Conservation (phyloP, 2,113 vertebrate species). For the Pipa parva region DNA sequence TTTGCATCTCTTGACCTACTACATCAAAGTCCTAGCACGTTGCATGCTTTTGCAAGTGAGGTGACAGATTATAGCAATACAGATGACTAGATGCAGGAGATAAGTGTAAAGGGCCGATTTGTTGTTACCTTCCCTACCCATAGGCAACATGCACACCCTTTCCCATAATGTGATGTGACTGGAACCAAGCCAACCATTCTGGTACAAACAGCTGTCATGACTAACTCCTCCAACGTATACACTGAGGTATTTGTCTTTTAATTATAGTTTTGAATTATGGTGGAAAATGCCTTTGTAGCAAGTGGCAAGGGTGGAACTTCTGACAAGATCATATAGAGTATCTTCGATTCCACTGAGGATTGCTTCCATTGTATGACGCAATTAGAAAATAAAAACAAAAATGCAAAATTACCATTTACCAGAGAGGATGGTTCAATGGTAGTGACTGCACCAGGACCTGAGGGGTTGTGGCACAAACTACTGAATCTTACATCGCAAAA, state of each 20-base stretch:
- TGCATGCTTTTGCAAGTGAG: neutral
- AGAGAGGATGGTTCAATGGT: too few relatives aligned
- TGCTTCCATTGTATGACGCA: too few relatives aligned
- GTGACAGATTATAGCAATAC: neutral
- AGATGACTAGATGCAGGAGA: neutral
- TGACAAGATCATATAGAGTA: neutral
- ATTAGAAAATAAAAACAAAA: too few relatives aligned
- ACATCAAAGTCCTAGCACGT: neutral
- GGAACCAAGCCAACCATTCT: slow-evolving; percentile 11
- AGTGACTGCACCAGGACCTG: too few relatives aligned
- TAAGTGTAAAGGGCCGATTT: slow-evolving; percentile 17
- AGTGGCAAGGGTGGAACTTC: neutral
- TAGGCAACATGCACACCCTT: slow-evolving; percentile 18
- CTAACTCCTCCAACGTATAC: slow-evolving; percentile 20
- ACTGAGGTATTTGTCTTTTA: neutral
- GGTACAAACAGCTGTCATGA: slow-evolving; percentile 2
- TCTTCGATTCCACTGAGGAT: too few relatives aligned
- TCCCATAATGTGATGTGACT: slow-evolving; percentile 18
- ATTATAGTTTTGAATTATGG: slow-evolving; percentile 15
- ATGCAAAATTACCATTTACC: too few relatives aligned
- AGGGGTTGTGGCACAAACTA: too few relatives aligned
- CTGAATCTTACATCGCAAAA: too few relatives aligned
- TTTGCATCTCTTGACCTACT: neutral
- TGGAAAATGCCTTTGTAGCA: neutral
- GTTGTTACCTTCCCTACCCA: slow-evolving; percentile 23